Base-by-base conservation (phyloP, 1,140 invertebrate genomes). In the Camponotus vicinus region DNA sequence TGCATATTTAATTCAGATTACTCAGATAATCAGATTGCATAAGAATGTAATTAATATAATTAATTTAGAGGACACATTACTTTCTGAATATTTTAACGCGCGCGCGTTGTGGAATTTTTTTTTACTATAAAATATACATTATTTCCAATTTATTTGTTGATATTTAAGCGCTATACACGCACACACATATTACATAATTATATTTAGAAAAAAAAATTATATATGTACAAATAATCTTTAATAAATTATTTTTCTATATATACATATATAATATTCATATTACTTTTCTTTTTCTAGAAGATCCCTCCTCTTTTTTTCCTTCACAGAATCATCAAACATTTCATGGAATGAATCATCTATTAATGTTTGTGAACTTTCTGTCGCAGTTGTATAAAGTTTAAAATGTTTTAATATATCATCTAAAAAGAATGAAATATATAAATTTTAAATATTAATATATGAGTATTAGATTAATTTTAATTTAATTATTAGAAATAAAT, bases 241-340 rank as follows among this genome's bases (percentile, higher is more conserved):
- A 83, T 83, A 83, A 83, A 83, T 83, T 83, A 83, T 83, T 83
- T 83, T 83, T 83, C 55, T 83, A 83, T 40, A 40, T 40, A 40
- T 40, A 40, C 1, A 40, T 55, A 73, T 45, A 73, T 27, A 52
- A 73, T 18, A 15, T 83, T 32, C 21, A 45, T 34, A 21, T 61
- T 63, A 32, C 8, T 80, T 37, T 21, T 67, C 42, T 11, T 77
- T 18, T 80, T 75, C 11, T 37, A 61, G 15, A 52, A 52, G 2
- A 15, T 78, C n/a, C 40, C 49, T 13, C 3, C 13, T 21, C 9
- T 76, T 15, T 3, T 61, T 34, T 5, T 9, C 59, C n/a, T 37
- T 3, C 7, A 52, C 0, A 7, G 42, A 27, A 18, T 8, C 0
- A 0, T 52, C 49, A 0, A 18, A 1, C 27, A 21, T 11, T 3